These are phyloP conservation scores for Sycophaga agraensis DNA, from an alignment of 1,140 invertebrate genomes.

Conservation along the genomic window DNA sequence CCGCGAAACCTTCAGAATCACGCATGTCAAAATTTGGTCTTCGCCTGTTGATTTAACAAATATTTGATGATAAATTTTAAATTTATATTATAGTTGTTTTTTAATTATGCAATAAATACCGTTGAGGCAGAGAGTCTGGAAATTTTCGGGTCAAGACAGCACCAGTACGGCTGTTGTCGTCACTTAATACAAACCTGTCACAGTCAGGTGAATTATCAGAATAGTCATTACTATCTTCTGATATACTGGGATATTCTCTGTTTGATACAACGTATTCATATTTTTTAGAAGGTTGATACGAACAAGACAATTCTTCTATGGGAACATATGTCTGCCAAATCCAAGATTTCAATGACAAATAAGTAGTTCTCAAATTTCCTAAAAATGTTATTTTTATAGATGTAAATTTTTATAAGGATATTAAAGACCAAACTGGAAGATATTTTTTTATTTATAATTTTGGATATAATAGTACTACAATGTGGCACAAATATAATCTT, in stretches of 20 bases:
- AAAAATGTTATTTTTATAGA: slow-evolving; percentile 4
- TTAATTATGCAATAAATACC: too few species aligned
- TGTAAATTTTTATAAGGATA: neutral
- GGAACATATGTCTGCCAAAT: slow-evolving; percentile 30
- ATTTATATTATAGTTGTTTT: too few species aligned
- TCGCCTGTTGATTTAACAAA: too few species aligned
- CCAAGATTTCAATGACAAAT: slow-evolving; percentile 33
- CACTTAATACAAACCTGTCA: neutral
- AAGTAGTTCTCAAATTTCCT: slow-evolving; percentile 28
- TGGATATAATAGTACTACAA: too few species aligned
- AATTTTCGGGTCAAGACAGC: slow-evolving; percentile 4
- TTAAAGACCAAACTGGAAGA: neutral
- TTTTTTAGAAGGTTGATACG: slow-evolving; percentile 43
- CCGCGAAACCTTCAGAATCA: too few species aligned
- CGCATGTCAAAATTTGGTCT: too few species aligned
- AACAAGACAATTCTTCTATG: slow-evolving; percentile 48
- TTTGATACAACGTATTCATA: slow-evolving; percentile 35
- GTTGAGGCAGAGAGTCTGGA: too few species aligned
- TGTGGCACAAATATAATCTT: too few species aligned
- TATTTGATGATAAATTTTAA: too few species aligned
- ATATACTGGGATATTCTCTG: slow-evolving; percentile 29
- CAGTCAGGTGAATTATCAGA: slow-evolving; percentile 17
- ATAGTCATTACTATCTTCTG: slow-evolving; percentile 37
- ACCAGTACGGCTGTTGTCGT: slow-evolving; percentile 10
- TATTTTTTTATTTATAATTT: neutral